Conservation (phyloP, 1,140 invertebrate genomes). For the Drosophila bocki region DNA sequence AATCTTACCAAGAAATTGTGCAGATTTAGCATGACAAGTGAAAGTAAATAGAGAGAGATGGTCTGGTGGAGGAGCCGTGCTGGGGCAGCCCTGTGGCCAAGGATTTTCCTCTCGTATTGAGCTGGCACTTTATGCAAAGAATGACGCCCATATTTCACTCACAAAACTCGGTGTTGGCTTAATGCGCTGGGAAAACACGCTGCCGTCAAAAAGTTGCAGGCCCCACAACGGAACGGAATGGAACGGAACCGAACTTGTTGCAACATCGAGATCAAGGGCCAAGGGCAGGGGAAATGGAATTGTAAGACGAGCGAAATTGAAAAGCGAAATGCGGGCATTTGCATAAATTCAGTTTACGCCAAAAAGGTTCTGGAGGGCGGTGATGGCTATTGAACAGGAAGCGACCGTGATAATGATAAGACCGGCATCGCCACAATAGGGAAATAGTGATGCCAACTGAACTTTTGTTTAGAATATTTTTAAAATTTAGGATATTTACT, state of each 20-base stretch:
- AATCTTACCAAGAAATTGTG: slow-evolving; percentile 61
- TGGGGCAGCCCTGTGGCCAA: slow-evolving; percentile 20
- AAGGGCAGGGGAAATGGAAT: slow-evolving; percentile 32
- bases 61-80: neutral
- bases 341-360: slow-evolving; percentile 67
- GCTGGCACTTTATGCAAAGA: slow-evolving; percentile 69
- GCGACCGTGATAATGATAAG: slow-evolving; percentile 69
- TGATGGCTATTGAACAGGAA: slow-evolving; percentile 66
- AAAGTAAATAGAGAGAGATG: slow-evolving; percentile 67
- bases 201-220: slow-evolving; percentile 62
- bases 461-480: neutral
- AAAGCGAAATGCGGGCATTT: slow-evolving; percentile 75
- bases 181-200: slow-evolving; percentile 65
- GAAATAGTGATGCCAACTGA: neutral
- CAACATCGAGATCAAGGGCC: slow-evolving; percentile 24
- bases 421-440: neutral
- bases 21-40: slow-evolving; percentile 67
- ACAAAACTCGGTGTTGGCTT: slow-evolving; percentile 61
- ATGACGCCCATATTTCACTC: slow-evolving; percentile 72
- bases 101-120: slow-evolving; percentile 29
- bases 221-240: slow-evolving; percentile 3
- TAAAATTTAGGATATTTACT: accelerated
- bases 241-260: slow-evolving; percentile 56
- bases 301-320: slow-evolving; percentile 69
- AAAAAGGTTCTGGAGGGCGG: slow-evolving; percentile 1